Evolutionary conservation across 35 echinoderm and acorn worm species (phyloP), one percentile per base, ranked within the genome.

Genomic region (Holothuria glaberrima): DNA sequence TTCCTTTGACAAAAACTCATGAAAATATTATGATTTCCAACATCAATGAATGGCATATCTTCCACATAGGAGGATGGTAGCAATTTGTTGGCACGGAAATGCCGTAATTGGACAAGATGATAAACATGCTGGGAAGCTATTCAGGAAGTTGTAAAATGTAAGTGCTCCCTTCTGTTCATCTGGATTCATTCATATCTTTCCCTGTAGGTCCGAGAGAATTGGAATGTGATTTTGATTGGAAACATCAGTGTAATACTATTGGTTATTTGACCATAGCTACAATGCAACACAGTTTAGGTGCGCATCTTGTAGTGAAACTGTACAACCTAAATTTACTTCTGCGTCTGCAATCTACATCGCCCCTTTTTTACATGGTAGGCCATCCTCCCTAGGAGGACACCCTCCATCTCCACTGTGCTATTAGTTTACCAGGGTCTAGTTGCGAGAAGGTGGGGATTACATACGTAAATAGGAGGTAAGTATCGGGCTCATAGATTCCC

Each of bases 191-290:
- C 38, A 48, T 18, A n/a, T 45, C 44, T 41, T 41, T 41, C 29
- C 31, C 71, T 21, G 34, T 75, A 31, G 31, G 33, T 75, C 71
- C 19, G 33, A 45, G 32, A 22, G 38, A 21, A 21, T n/a, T 16
- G 31, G 71, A 75, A 75, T n/a, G 9, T 21, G 19, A 75, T 75
- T 75, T 75, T 75, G 71, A 75, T 75, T 75, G 44, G 71, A 75
- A 75, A 31, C 71, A 75, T 29, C 26, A 33, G 70, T 34, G 36
- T 31, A 13, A 29, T 35, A 46, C 0, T 22, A 22, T 7, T 25
- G 16, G 10, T 1, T 69, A 6, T 69, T 27, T 69, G 9, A 54
- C 10, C 16, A 33, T 3, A 25, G 66, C 28, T 33, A 69, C 66
- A 33, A 69, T 25, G 66, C 10, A 28, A 27, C 9, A 21, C 16